Conservation (phyloP, 2,797 vertebrate species). For the Sebastes cheni region DNA sequence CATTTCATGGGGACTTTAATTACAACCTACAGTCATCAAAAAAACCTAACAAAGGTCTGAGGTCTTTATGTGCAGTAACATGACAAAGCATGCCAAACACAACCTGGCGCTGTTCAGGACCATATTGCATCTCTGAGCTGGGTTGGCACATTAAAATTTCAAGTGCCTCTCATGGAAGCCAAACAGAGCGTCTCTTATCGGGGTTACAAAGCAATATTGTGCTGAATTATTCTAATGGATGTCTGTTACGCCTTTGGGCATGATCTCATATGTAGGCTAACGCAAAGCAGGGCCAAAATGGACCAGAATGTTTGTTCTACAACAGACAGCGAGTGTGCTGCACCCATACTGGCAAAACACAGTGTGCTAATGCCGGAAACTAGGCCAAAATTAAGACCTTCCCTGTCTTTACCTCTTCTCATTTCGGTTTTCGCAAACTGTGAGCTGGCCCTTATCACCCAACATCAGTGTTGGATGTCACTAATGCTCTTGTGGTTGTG, state of each 20-base stretch:
- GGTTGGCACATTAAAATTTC: conserved; percentile 37
- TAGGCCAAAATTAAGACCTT: background rate
- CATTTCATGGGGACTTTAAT: no score
- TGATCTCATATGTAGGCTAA: conserved; percentile 57
- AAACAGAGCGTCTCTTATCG: conserved; percentile 65
- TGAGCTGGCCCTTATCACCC: background rate
- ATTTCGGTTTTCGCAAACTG: background rate
- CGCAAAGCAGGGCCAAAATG: conserved; percentile 3
- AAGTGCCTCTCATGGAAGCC: conserved; percentile 18
- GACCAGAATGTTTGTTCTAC: conserved; percentile 1
- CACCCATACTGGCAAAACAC: background rate
- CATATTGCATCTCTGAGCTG: conserved; percentile 27
- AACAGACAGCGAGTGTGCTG: background rate
- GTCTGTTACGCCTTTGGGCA: conserved; percentile 56
- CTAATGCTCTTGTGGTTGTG: background rate
- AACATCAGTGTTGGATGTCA: background rate
- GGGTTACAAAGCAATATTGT: conserved; percentile 61
- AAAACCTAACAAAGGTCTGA: background rate
- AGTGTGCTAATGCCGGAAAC: background rate
- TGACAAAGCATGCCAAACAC: background rate
- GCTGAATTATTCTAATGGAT: conserved; percentile 61
- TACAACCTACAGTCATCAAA: no score
- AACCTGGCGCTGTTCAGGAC: background rate
- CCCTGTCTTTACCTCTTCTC: background rate
- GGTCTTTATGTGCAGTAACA: background rate